Evolutionary conservation across 2,888 invertebrate species (phyloP), one percentile per base, ranked within the genome.

Genomic region (Aphidoletes aphidimyza): DNA sequence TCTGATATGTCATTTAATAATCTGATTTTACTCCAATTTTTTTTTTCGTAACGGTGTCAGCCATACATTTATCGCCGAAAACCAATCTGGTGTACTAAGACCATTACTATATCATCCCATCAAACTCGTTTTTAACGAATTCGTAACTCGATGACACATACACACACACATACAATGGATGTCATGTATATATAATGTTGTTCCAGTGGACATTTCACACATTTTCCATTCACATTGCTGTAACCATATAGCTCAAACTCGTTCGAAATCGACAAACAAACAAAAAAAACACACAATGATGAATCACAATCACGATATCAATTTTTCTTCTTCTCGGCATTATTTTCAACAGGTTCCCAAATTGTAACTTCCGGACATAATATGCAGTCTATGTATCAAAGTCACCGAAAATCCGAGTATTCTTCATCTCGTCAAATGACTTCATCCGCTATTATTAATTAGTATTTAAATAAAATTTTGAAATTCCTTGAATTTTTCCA

Each of bases 341-440:
- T n/a, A n/a, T 81, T 22, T 81, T 81, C 81, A 81, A 81, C 81
- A 81, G 81, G 81, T 81, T 81, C 36, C 37, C n/a, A 81, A 11
- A n/a, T 81, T 22, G 37, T 37, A 3, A 9, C 81, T 81, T 81
- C 81, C 19, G 81, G 81, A 81, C 69, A 69, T 34, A 69, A 30
- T 30, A 30, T 69, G 69, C 37, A 36, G 81, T 81, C 81, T 37
- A 17, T 81, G 36, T 81, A 81, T 81, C 81, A 81, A 9, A 81
- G 81, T n/a, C 81, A 81, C 11, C 81, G 37, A 81, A 81, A 81
- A 37, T 81, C 81, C 37, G 81, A 81, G 81, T 81, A 81, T 22
- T 81, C 81, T n/a, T 81, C 81, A n/a, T 81, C 81, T 34, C 78
- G 36, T 8, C 36, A 81, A 81, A 37, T n/a, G 37, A 81, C 37